Percentiles rank a stretch among this genome's conserved stretches.
phyloP scores from a whole-genome alignment of 2,888 invertebrate species.

The Sesia apiformis region DNA sequence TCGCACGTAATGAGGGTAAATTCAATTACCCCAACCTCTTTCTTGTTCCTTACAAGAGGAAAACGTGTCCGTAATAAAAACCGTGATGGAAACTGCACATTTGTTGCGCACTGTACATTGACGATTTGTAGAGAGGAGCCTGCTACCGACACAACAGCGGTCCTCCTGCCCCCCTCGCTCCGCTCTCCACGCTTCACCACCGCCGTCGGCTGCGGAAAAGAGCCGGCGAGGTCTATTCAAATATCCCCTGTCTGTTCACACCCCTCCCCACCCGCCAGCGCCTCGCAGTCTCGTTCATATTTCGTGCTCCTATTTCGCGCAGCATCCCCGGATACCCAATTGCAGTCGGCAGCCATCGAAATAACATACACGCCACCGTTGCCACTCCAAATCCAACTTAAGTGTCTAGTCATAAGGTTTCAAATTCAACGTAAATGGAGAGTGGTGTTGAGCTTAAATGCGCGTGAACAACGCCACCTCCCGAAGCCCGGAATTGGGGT shows the following conservation, averaged over 20 bases:
- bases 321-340: conserved; percentile 74
- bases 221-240: conserved; percentile 68
- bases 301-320: conserved; percentile 75
- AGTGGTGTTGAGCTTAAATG: conserved; percentile 26
- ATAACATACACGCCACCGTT: conserved; percentile 27
- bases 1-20: conserved; percentile 54
- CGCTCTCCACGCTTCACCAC: conserved; percentile 21
- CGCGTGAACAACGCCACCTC: conserved; percentile 34
- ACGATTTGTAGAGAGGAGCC: conserved; percentile 56
- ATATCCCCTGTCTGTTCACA: conserved; percentile 68
- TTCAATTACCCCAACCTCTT: conserved; percentile 61
- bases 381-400: conserved; percentile 20
- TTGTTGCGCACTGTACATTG: conserved; percentile 59
- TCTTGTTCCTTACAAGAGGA: conserved; percentile 47
- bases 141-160: conserved; percentile 71
- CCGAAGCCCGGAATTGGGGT: conserved; percentile 70
- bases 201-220: conserved; percentile 40
- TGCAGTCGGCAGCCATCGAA: conserved; percentile 66
- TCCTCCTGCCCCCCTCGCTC: conserved; percentile 26
- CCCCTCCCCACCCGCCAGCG: conserved; percentile 70
- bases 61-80: conserved; percentile 43
- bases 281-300: conserved; percentile 75
- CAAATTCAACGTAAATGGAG: conserved; percentile 10
- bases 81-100: conserved; percentile 61
- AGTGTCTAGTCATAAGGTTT: conserved; percentile 11